Evolutionary conservation across 2,797 vertebrate species (phyloP).

Genomic region (Potorous gilbertii): DNA sequence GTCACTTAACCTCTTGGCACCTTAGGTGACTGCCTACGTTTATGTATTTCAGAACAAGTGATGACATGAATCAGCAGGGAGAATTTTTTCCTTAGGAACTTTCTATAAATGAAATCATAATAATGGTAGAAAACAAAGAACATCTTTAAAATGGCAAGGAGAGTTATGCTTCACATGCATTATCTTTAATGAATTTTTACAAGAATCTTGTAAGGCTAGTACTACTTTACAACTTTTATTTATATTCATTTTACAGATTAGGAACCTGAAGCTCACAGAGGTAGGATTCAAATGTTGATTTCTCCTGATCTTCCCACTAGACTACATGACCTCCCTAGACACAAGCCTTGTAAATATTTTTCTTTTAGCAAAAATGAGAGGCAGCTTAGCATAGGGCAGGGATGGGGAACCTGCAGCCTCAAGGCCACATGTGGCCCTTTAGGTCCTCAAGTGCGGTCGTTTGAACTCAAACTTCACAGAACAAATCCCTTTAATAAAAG

Average conservation of each 20-base stretch:
- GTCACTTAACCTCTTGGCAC: constrained; percentile 14
- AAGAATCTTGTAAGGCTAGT: not conserved
- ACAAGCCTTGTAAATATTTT: not conserved
- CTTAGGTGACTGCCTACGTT: not conserved
- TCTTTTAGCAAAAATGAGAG: not conserved
- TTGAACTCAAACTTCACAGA: too few species aligned
- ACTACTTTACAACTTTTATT: not conserved
- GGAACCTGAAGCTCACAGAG: not conserved
- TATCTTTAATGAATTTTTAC: not conserved
- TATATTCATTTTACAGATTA: not conserved
- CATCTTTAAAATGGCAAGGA: not conserved
- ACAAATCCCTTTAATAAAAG: too few species aligned
- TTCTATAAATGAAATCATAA: not conserved
- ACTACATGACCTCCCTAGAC: not conserved
- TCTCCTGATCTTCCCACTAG: not conserved
- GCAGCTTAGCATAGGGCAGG: not conserved
- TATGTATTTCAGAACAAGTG: not conserved
- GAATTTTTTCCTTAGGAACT: not conserved
- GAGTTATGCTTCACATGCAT: not conserved
- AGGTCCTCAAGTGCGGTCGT: too few species aligned
- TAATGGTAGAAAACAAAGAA: not conserved
- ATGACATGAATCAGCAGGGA: not conserved
- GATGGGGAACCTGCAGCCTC: too few species aligned
- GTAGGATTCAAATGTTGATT: not conserved
- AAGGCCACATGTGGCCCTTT: too few species aligned